A percentile compares a stretch with the other conserved stretches of the same genome.
These are phyloP conservation scores for Argyresthia albistria DNA, from an alignment of 2,888 invertebrate species.

Conservation along the genomic window DNA sequence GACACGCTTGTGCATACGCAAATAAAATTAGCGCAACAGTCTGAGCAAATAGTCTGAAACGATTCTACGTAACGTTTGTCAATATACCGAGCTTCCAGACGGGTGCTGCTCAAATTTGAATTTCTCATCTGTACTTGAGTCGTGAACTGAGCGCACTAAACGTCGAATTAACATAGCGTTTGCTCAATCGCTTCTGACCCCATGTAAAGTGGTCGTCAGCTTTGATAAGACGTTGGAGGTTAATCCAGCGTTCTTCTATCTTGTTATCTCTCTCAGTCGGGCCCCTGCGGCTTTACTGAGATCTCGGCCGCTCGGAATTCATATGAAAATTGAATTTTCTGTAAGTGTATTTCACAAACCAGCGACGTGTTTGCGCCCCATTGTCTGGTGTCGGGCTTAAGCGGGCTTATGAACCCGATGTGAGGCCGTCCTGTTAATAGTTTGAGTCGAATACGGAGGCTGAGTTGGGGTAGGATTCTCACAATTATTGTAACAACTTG, in stretches of 20 bases:
- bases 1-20: constrained; percentile 21
- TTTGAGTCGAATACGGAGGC: not conserved
- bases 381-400: constrained; percentile 54
- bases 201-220: constrained; percentile 40
- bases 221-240: constrained; percentile 27
- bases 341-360: constrained; percentile 57
- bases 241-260: not conserved
- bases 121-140: constrained; percentile 48
- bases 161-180: constrained; percentile 52
- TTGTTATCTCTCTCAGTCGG: constrained; percentile 12
- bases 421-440: not conserved
- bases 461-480: constrained; percentile 9
- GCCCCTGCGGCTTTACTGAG: constrained; percentile 49
- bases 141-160: constrained; percentile 49
- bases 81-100: constrained; percentile 22
- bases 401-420: constrained; percentile 32
- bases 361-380: constrained; percentile 51
- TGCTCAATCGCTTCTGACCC: constrained; percentile 51
- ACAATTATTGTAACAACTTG: not conserved
- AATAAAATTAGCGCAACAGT: constrained; percentile 43
- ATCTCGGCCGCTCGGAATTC: constrained; percentile 51
- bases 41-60: constrained; percentile 35
- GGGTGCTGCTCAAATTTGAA: constrained; percentile 44
- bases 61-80: constrained; percentile 38
- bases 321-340: constrained; percentile 68